Percentiles rank a stretch among this genome's conserved stretches.
Evolutionary conservation across 2,888 invertebrate genomes (phyloP).

Genomic region (Melipona bicolor): DNA sequence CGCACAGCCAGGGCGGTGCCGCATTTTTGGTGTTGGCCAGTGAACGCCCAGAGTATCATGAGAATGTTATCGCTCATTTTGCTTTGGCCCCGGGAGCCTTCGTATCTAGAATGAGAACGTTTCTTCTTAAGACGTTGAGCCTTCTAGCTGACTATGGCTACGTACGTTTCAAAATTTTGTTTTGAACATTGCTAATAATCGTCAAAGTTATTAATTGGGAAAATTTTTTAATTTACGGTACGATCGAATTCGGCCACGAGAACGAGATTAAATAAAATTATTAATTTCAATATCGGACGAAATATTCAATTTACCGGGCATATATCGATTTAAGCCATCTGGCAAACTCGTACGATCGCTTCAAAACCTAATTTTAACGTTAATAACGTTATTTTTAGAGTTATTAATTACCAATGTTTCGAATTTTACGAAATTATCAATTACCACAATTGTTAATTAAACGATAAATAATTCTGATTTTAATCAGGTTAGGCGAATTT

Average conservation of each 20-base stretch:
- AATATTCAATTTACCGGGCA: constrained; percentile 7
- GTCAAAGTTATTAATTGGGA: no score
- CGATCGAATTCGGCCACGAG: no score
- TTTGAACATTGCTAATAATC: no score
- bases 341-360: constrained; percentile 59
- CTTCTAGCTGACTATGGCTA: constrained; percentile 73
- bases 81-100: constrained; percentile 91
- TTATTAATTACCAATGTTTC: no score
- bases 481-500: no score
- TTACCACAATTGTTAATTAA: no score
- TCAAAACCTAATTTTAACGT: no score
- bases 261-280: background rate
- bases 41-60: constrained; percentile 88
- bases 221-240: no score
- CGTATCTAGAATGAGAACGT: constrained; percentile 84
- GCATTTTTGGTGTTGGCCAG: constrained; percentile 89
- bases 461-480: no score
- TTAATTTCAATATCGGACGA: background rate
- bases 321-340: constrained; percentile 87
- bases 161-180: constrained; percentile 50
- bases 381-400: no score
- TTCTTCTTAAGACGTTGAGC: constrained; percentile 84
- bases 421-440: no score
- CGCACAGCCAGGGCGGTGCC: constrained; percentile 92
- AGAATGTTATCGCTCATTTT: constrained; percentile 86